Evolutionary conservation across 2,113 vertebrate genomes (phyloP), one percentile per base, ranked within the genome.

Genomic region (Anseranas semipalmata): DNA sequence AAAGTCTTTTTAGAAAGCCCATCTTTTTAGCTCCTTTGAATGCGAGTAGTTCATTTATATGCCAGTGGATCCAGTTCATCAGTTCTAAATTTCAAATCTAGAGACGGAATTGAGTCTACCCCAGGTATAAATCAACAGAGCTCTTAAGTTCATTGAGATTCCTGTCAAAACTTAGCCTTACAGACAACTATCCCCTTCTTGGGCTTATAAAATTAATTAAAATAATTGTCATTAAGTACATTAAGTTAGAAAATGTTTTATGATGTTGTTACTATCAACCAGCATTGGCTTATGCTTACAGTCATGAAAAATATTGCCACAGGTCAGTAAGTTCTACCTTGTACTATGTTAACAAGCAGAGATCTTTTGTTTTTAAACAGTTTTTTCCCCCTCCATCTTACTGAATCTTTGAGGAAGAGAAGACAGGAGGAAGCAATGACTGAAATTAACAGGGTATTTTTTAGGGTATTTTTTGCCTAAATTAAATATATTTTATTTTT

Each of bases 1-100:
- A 21, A 46, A 35, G 10, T 10, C 0, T 27, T 46, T 53, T 74
- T 0, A 9, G 65, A 76, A 63, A 73, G 16, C 6, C 19, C 11
- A 1, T 17, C 13, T 56, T 77, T 71, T 37, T 62, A 71, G 15
- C 25, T 53, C 33, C 37, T 63, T 68, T 58, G 9, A 81, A 66
- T 1, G 0, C 9, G 15, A 46, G 19, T 12, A 24, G 13, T 45
- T 73, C 37, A 48, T 7, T 2, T 6, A 3, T 46, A 65, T 43
- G n/a, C 28, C 33, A 58, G 2, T 2, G 12, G n/a, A 72, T 33
- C 24, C 21, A 43, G 27, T 56, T 76, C 55, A 19, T 55, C 16
- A 68, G 46, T 46, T 80, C 48, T 37, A 46, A 35, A 30, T 63
- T 11, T 45, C 9, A 91, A 76, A 53, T 63, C 27, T 60, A 50